Evolutionary conservation across 2,797 vertebrate species (phyloP), one percentile per base, ranked within the genome.

Genomic region (Thamnophis elegans): DNA sequence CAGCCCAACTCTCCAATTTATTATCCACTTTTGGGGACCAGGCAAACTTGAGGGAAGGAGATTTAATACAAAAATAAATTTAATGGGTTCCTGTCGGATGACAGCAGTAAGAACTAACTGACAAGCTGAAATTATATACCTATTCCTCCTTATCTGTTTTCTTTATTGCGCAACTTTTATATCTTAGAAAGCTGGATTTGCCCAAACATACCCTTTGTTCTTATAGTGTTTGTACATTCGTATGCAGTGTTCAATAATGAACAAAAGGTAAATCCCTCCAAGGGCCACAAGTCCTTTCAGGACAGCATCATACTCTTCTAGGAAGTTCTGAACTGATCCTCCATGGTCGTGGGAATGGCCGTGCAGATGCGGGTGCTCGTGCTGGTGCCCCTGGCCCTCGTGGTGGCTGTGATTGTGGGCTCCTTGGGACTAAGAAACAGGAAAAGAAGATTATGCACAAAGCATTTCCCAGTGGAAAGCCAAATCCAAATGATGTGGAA

Each of bases 191-290:
- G 47, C 86, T n/a, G 11, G 11, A 88, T 51, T 6, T 54, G 87
- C 32, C 25, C 18, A 82, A 36, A 91, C 94, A 1, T 94, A 99
- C 99, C 98, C 95, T 97, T 93, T 98, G 98, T 92, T 99, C 94
- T 97, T 99, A 97, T 98, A 99, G 96, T 99, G 98, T 95, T 99
- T 99, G 97, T 99, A 99, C 98, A 99, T 99, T 94, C 98, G 98
- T 59, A 99, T 98, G 90, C 99, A 99, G 93, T 99, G 99, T 88
- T 99, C 99, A 4, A 99, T 98, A 97, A 99, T 99, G 97, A 99
- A 99, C 85, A 99, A 98, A 62, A 99, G 97, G 96, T 99, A 99
- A 97, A 99, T 99, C 95, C 99, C 99, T 25, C 98, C 98, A 22
- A 99, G 97, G 0, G 99, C 99, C 0, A 99, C 98, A 18, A 99